These are phyloP conservation scores for Drosophila aldrichi DNA, from an alignment of 2,888 invertebrate genomes.

Conservation along the genomic window DNA sequence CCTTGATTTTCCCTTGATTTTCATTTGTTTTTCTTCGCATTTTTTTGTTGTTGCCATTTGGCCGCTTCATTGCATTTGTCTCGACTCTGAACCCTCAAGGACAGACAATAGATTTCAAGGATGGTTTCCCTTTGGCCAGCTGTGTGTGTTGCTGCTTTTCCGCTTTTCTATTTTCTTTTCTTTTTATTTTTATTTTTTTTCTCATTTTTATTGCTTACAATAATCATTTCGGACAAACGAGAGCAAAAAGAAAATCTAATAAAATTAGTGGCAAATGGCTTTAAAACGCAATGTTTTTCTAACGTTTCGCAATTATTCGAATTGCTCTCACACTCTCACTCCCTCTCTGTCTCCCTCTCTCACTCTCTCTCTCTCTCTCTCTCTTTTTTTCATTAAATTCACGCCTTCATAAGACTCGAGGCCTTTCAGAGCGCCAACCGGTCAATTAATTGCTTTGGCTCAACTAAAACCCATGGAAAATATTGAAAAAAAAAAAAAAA, in stretches of 20 bases:
- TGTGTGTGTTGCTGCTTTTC: slow-evolving; percentile 44
- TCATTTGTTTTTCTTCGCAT: slow-evolving; percentile 7
- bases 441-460: slow-evolving; percentile 54
- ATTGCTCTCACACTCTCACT: not conserved
- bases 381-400: slow-evolving; percentile 57
- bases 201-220: slow-evolving; percentile 65
- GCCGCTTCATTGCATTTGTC: slow-evolving; percentile 69
- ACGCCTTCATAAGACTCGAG: slow-evolving; percentile 41
- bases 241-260: slow-evolving; percentile 48
- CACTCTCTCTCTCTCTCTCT: not conserved
- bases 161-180: slow-evolving; percentile 2
- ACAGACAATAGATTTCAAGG: slow-evolving; percentile 77
- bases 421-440: slow-evolving; percentile 24
- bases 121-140: slow-evolving; percentile 70
- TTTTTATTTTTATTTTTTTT: not conserved
- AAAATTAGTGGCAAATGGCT: slow-evolving; percentile 73
- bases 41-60: slow-evolving; percentile 43
- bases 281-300: slow-evolving; percentile 63
- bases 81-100: slow-evolving; percentile 46
- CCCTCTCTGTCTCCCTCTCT: not conserved
- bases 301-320: slow-evolving; percentile 25
- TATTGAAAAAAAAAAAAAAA: slow-evolving; percentile 33
- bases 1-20: slow-evolving; percentile 22
- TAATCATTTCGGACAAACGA: slow-evolving; percentile 67
- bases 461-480: slow-evolving; percentile 21